Evolutionary conservation across 1,140 invertebrate species (phyloP), one percentile per base, ranked within the genome.

Genomic region (Drosophila prosaltans): DNA sequence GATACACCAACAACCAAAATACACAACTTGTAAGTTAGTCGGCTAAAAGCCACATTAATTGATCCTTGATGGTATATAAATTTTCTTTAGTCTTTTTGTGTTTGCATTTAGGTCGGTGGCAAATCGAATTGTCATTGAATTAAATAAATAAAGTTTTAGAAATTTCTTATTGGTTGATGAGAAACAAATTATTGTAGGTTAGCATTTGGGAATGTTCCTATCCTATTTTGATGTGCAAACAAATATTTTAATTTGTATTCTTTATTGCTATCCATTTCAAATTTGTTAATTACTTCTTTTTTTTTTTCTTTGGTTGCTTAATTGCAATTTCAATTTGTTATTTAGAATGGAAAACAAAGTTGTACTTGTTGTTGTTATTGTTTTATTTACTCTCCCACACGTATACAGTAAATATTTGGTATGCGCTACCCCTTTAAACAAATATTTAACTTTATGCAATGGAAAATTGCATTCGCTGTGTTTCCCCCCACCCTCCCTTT

Each of bases 401-500:
- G 75, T 73, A 57, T 54, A 55, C 24, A 36, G 8, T 51, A 39
- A 63, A 63, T 43, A 41, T 51, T 26, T 54, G 16, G 3, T 30
- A 30, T 32, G 2, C 39, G 28, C 6, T 28, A 43, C 61, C 43
- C 43, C 6, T 45, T 59, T 81, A 39, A 68, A 54, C 64, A 85
- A 81, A 85, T 62, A 67, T 59, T 54, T 24, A 68, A 64, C 32
- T 40, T 28, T 65, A 57, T 28, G 55, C 74, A 58, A 78, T 81
- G 69, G 32, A 65, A 81, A 2, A 85, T 74, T 78, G 66, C 67
- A 81, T 78, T 84, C 75, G 57, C 74, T 30, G 28, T 2, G 28
- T 30, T 30, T 16, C 16, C 16, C 16, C 16, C 16, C 16, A 0
- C 16, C 16, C 70, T 73, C 39, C 59, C 43, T 43, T 76, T 77